Base-by-base conservation (phyloP, 2,888 invertebrate species). In the Miltochrista miniata region DNA sequence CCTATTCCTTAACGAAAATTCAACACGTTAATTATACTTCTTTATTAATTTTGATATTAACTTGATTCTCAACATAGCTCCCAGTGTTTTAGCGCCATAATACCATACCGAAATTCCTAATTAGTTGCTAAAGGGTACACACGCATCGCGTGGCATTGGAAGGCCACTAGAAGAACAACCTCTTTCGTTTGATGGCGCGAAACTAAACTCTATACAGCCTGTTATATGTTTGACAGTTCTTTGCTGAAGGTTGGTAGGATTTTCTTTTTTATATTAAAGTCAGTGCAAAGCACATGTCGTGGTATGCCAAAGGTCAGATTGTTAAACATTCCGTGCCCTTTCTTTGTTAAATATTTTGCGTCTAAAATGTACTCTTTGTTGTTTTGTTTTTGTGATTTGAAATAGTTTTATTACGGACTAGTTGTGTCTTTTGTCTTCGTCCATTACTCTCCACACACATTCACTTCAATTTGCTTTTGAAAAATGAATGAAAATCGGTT, bases 241-340 rank as follows among this genome's bases (percentile, higher is more conserved):
- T 49, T 54, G 55, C 34, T 33, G 51, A 47, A 46, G 18, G 50
- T 43, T 57, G 48, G 54, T 44, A 59, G 9, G 42, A 51, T 66
- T 61, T 68, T 30, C 41, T 34, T 56, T 71, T 81, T 76, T 61
- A 64, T 72, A 67, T 62, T 56, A 61, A 56, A 59, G 51, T 51
- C 56, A 24, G 55, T 44, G 57, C 64, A 61, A 71, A 68, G 69
- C 59, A 61, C 64, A 59, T 79, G 61, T 74, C 85, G 85, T 85
- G 85, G 80, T 70, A 84, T 79, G 84, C 73, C 84, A 85, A 81
- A 84, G 86, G 84, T 85, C 81, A 73, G 57, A 64, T 61, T 56
- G 59, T 65, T 72, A 63, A 70, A 62, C 68, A 59, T 71, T 72
- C 37, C 41, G 45, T 64, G 64, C 59, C 57, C 59, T 65, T 60